phyloP scores from a whole-genome alignment of 2,888 invertebrate genomes.

The Pocota personata region DNA sequence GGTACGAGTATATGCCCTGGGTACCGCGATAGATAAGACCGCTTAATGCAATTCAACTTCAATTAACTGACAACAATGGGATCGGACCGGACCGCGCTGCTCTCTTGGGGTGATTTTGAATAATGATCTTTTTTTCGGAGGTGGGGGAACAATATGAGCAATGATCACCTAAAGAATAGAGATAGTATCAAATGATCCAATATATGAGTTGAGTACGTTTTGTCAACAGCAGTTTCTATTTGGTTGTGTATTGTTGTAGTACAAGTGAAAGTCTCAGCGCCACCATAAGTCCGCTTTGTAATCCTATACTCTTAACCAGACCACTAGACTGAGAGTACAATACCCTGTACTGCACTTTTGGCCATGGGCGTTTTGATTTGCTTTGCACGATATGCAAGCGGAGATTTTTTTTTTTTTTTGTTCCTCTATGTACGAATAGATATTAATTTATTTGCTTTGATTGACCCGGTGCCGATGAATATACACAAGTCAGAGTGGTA shows the following conservation, averaged over 20 bases:
- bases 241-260: conserved; percentile 17
- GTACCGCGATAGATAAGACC: conserved; percentile 61
- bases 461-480: conserved; percentile 65
- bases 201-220: conserved; percentile 18
- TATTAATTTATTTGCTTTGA: conserved; percentile 73
- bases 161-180: conserved; percentile 57
- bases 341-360: conserved; percentile 54
- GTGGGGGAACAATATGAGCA: conserved; percentile 59
- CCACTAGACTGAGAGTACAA: conserved; percentile 36
- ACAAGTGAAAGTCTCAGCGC: conserved; percentile 70
- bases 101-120: conserved; percentile 60
- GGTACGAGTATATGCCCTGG: conserved; percentile 17
- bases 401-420: neutral
- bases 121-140: conserved; percentile 49
- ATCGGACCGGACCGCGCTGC: neutral
- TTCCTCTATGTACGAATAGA: conserved; percentile 8
- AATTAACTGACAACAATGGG: conserved; percentile 71
- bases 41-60: conserved; percentile 73
- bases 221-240: conserved; percentile 49
- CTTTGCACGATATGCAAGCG: conserved; percentile 57
- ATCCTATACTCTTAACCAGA: conserved; percentile 36
- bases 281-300: conserved; percentile 33
- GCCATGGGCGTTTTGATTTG: conserved; percentile 69
- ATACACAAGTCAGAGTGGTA: conserved; percentile 20
- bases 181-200: conserved; percentile 21